Conservation (phyloP, 2,888 invertebrate species). For the Drosophila limbata region DNA sequence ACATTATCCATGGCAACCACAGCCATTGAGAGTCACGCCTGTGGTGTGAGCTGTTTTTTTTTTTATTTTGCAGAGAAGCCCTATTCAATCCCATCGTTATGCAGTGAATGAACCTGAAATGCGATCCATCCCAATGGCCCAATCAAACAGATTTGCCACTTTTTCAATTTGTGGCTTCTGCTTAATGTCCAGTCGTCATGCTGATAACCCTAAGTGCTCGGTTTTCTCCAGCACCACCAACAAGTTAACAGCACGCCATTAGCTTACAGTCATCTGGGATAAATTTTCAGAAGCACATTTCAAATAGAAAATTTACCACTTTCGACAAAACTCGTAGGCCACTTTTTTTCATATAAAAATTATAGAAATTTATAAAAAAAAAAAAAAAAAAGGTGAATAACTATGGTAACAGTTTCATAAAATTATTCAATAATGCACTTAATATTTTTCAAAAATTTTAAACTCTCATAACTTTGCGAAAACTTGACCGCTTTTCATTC, state of each 20-base stretch:
- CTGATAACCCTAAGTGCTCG: conserved; percentile 27
- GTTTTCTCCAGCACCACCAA: not conserved
- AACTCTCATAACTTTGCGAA: not conserved
- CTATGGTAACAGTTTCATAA: too few relatives aligned
- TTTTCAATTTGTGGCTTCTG: conserved; percentile 35
- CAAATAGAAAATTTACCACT: not conserved
- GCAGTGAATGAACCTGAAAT: conserved; percentile 71
- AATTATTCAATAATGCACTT: too few relatives aligned
- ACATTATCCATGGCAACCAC: conserved; percentile 34
- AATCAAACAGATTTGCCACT: conserved; percentile 31
- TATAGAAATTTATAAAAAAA: too few relatives aligned
- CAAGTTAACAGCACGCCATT: conserved; percentile 17
- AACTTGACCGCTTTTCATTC: not conserved
- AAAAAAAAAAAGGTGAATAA: too few relatives aligned
- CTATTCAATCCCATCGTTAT: conserved; percentile 14
- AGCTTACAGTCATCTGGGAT: not conserved
- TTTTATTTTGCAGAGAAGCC: conserved; percentile 38
- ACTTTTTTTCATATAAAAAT: too few relatives aligned
- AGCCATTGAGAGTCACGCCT: conserved; percentile 30
- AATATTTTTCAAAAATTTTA: not conserved
- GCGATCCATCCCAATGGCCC: conserved; percentile 37
- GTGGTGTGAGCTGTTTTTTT: conserved; percentile 17
- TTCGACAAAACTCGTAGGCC: not conserved
- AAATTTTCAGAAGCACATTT: not conserved
- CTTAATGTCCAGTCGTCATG: conserved; percentile 17